Base-by-base conservation (phyloP, 2,888 invertebrate genomes). In the Sepioteuthis lessoniana region DNA sequence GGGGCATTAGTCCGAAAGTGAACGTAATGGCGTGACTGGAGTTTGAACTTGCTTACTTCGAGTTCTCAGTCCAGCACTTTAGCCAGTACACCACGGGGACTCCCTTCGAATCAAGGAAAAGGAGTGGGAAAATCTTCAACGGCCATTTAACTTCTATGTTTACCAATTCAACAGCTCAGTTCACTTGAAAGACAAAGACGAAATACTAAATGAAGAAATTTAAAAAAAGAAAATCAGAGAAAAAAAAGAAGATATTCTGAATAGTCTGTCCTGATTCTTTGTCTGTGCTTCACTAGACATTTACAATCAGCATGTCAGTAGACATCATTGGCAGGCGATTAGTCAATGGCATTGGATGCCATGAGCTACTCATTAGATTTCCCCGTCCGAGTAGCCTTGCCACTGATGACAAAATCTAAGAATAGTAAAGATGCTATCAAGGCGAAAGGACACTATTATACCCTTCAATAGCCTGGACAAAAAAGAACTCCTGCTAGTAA, bases 181-280 rank as follows among this genome's bases (percentile, higher is more conserved):
- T 76, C 76, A 76, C 76, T n/a, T 35, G 76, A 76, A 76, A 76
- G 76, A 76, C 76, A 76, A 76, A 76, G 76, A 76, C 76, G n/a
- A n/a, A 16, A 76, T 76, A 76, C 76, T n/a, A 76, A 76, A 76
- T n/a, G 76, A 13, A 76, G n/a, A 76, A 76, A 76, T 76, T n/a
- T n/a, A 76, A 76, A 60, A n/a, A n/a, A n/a, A n/a, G n/a, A 76
- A 76, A 76, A n/a, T 2, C 16, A 76, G n/a, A 16, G 19, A 76
- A 13, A 76, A 76, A 76, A 76, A 76, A 76, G 31, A 16, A 76
- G 76, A 35, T 16, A n/a, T n/a, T 76, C n/a, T 16, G 76, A 76
- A 76, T 76, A n/a, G 76, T 76, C 25, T 76, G 76, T 76, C n/a
- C 76, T 35, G 76, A 76, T 76, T 76, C 76, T 76, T 76, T n/a